Percentiles rank a stretch among this genome's conserved stretches.
These are phyloP conservation scores for Manduca sexta DNA, from an alignment of 1,140 invertebrate species.

Conservation along the genomic window DNA sequence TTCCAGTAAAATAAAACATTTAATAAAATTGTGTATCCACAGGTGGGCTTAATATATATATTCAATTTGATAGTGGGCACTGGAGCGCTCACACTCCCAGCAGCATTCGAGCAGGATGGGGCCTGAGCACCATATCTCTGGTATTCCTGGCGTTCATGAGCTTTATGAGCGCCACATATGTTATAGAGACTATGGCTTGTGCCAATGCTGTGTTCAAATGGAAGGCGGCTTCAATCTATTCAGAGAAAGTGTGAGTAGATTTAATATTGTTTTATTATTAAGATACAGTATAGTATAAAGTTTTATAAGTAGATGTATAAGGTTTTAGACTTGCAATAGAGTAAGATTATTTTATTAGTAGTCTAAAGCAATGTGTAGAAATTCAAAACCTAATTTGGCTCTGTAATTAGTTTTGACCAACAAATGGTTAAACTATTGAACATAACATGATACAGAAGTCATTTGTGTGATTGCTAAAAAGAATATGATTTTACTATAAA, in stretches of 20 bases:
- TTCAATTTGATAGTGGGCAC: constrained; percentile 99
- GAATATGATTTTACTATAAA: too few species aligned
- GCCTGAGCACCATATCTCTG: constrained; percentile 86
- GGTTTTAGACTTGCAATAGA: too few species aligned
- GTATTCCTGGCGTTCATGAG: constrained; percentile 91
- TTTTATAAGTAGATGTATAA: too few species aligned
- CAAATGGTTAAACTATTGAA: too few species aligned
- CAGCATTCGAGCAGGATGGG: constrained; percentile 96
- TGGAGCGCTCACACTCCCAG: constrained; percentile 94
- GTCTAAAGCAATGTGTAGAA: too few species aligned
- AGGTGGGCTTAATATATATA: constrained; percentile 95
- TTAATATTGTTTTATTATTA: not conserved
- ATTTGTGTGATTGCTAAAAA: too few species aligned
- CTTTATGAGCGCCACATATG: constrained; percentile 95
- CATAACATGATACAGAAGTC: too few species aligned
- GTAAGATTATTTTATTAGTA: too few species aligned
- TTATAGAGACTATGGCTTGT: constrained; percentile 95
- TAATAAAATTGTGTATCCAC: constrained; percentile 1
- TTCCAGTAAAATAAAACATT: too few species aligned
- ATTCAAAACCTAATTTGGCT: too few species aligned
- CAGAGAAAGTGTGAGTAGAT: constrained; percentile 74
- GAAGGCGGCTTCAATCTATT: constrained; percentile 77
- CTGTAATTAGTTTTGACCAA: too few species aligned
- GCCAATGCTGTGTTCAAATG: constrained; percentile 91
- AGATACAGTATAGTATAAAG: too few species aligned